Conservation (phyloP, 2,888 invertebrate species). For the Neoitamus cyanurus region DNA sequence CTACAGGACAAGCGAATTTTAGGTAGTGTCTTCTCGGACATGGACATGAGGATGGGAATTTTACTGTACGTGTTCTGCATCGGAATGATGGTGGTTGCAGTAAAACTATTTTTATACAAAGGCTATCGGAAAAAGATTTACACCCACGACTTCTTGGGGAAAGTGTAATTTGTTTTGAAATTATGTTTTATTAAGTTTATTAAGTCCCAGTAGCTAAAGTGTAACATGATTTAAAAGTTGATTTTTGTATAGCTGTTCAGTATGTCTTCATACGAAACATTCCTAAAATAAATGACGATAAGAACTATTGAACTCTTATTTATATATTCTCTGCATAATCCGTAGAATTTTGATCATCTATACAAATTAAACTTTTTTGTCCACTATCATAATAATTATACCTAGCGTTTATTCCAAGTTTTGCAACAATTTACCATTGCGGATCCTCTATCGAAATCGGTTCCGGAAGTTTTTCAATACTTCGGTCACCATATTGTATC, state of each 20-base stretch:
- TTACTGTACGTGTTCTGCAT: constrained; percentile 80
- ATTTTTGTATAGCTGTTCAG: background rate
- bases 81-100: constrained; percentile 78
- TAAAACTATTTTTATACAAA: constrained; percentile 76
- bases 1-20: constrained; percentile 61
- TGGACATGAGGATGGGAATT: constrained; percentile 81
- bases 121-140: constrained; percentile 79
- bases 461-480: too few relatives aligned
- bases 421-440: too few relatives aligned
- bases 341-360: too few relatives aligned
- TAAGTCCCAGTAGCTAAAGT: background rate
- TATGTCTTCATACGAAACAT: background rate
- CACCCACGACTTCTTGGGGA: constrained; percentile 76
- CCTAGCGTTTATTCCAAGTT: too few relatives aligned
- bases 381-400: too few relatives aligned
- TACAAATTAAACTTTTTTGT: too few relatives aligned
- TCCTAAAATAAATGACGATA: background rate
- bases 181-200: background rate
- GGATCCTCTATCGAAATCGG: too few relatives aligned
- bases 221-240: background rate
- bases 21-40: constrained; percentile 63
- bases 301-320: background rate
- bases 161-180: constrained; percentile 70
- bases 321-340: too few relatives aligned
- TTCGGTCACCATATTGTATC: too few relatives aligned